Base-by-base conservation (phyloP, 2,113 vertebrate species). In the Hiodon alosoides region DNA sequence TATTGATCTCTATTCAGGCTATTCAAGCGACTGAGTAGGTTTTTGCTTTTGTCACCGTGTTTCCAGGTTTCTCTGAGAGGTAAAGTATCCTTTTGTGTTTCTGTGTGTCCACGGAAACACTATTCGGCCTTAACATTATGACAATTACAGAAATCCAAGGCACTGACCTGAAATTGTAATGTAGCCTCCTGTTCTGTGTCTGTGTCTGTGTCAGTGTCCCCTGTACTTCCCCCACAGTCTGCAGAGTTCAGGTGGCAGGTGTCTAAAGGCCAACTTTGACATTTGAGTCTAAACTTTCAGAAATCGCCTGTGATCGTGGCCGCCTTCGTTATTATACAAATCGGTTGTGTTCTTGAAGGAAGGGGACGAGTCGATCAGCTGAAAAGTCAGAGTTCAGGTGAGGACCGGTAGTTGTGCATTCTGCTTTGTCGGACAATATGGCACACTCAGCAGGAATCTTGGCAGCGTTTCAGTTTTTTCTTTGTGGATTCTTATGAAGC, bases 181-280 rank as follows among this genome's bases (percentile, higher is more conserved):
- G 7, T 16, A 8, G 66, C 8, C 5, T 6, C 60, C 52, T 16
- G 7, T 13, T n/a, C 50, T 51, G 14, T 10, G 51, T 3, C n/a
- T 55, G n/a, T n/a, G 57, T 31, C 55, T 8, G 51, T 7, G 13
- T 69, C 31, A 31, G 31, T 31, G 31, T 31, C 31, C 31, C 31
- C 31, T 31, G 31, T 31, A 31, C 31, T 31, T 31, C 31, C 31
- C 2, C 31, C 31, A 31, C 31, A 31, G 31, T 31, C 31, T 31
- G 31, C 31, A 31, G 31, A 31, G 31, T 31, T 31, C 31, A 31
- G 31, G 31, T 31, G 31, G 31, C 31, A 31, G 31, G 31, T 31
- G 57, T 69, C 80, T 82, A 57, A 78, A 59, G 82, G 82, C 78
- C 71, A 71, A 16, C 13, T 69, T 58, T 85, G 78, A 76, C 78